Evolutionary conservation across 2,113 vertebrate genomes (phyloP), one percentile per base, ranked within the genome.

Genomic region (Callaeas wilsoni): DNA sequence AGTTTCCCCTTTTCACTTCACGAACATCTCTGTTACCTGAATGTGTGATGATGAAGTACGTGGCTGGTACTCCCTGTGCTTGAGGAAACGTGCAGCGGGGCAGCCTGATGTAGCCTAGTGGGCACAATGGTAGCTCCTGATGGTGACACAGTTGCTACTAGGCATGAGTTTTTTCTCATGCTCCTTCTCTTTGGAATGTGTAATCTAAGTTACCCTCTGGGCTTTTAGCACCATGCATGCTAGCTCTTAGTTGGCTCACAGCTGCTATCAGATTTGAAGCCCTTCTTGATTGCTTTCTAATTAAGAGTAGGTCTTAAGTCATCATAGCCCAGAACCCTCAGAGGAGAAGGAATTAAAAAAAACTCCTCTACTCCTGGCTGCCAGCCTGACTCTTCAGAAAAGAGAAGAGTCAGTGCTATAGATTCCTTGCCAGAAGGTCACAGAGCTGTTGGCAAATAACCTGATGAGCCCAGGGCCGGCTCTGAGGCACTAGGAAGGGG

Each of bases 231-330:
- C 25, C 37, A 10, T 56, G 25, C 52, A 13, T 55, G 35, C 47
- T 50, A 74, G 8, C 27, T 87, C 8, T 16, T 56, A 59, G 35
- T 4, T 89, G 52, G 27, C 59, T 87, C 6, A 88, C n/a, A 94
- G 67, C 59, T 71, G 41, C 63, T 93, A 55, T 87, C 67, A 77
- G 59, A 39, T 93, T 90, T 85, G 35, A 92, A 81, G 37, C 65
- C 52, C 44, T 87, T 90, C 37, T 73, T 87, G 69, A 50, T 77
- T 83, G 55, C 59, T 91, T 93, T 96, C 84, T 94, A 94, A 87
- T 93, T 94, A 91, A 77, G 62, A 91, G 44, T 71, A 44, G 37
- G 22, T 95, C 67, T 86, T 90, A 93, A 91, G 73, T 67, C 39
- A 42, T 94, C 57, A 53, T 73, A 83, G 15, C 42, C 13, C 23